Percentiles rank a stretch among this genome's conserved stretches.
Evolutionary conservation across 2,113 vertebrate species (phyloP).

Genomic region (Cisticola juncidis): DNA sequence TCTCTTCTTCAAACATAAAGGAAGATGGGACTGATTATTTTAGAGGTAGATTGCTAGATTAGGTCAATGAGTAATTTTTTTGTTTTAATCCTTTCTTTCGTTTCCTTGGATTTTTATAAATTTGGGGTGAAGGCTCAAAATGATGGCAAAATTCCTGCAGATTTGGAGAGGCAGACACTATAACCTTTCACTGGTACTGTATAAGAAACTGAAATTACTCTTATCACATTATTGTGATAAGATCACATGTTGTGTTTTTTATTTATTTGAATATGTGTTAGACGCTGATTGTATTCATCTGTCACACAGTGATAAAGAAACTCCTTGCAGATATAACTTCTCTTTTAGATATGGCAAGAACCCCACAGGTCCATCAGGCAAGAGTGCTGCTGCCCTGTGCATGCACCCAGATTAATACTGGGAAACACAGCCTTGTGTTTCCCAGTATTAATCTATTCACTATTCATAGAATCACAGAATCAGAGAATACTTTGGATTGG

Average conservation of each 20-base stretch:
- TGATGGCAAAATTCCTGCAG: not conserved
- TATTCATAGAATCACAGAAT: not conserved
- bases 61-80: not conserved
- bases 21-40: not conserved
- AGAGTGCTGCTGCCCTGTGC: not conserved
- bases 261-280: not conserved
- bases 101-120: not conserved
- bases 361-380: not conserved
- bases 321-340: not conserved
- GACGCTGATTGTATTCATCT: not conserved
- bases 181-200: not conserved
- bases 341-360: not conserved
- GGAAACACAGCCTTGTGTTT: not conserved
- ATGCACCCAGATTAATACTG: no score
- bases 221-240: not conserved
- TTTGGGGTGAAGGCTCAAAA: not conserved
- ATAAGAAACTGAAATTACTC: not conserved
- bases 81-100: not conserved
- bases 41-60: not conserved
- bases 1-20: not conserved
- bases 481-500: not conserved
- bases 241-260: not conserved
- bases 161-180: not conserved
- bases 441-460: not conserved
- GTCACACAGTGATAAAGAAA: not conserved